Evolutionary conservation across 2,113 vertebrate species (phyloP).

Genomic region (Seriola rivoliana): DNA sequence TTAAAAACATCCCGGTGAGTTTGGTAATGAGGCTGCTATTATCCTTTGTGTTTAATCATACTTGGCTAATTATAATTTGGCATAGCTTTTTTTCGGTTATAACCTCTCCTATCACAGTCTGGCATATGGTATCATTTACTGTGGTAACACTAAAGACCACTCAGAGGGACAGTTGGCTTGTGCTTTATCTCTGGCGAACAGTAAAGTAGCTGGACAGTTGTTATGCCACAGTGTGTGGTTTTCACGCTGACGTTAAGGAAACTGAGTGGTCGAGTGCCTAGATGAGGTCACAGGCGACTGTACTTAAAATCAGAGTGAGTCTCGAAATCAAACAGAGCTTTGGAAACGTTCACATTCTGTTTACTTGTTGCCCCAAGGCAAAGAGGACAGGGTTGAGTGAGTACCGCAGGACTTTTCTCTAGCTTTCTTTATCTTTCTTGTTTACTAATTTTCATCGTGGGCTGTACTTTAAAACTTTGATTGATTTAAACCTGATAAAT

Average conservation of each 20-base stretch:
- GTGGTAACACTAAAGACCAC: constrained; percentile 35
- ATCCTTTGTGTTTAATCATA: constrained; percentile 66
- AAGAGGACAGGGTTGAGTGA: constrained; percentile 59
- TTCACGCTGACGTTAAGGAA: constrained; percentile 59
- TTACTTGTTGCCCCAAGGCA: constrained; percentile 43
- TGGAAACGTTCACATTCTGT: constrained; percentile 34
- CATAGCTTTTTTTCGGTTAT: constrained; percentile 17
- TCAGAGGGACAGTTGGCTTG: constrained; percentile 8
- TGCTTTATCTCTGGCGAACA: constrained; percentile 28
- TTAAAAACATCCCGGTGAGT: constrained; percentile 48
- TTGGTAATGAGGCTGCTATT: constrained; percentile 51
- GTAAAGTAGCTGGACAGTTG: constrained; percentile 26
- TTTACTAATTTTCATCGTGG: not conserved
- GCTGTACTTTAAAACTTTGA: not conserved
- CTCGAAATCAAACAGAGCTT: constrained; percentile 62
- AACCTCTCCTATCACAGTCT: constrained; percentile 39
- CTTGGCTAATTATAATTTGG: constrained; percentile 65
- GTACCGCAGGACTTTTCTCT: not conserved
- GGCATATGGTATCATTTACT: constrained; percentile 65
- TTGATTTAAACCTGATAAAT: not conserved
- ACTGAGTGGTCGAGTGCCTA: constrained; percentile 57
- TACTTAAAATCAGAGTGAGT: constrained; percentile 55
- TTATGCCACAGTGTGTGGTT: constrained; percentile 25
- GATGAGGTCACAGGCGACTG: constrained; percentile 78
- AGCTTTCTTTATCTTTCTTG: not conserved